Evolutionary conservation across 2,113 vertebrate species (phyloP), one percentile per base, ranked within the genome.

Genomic region (Chloroceryle aenea): DNA sequence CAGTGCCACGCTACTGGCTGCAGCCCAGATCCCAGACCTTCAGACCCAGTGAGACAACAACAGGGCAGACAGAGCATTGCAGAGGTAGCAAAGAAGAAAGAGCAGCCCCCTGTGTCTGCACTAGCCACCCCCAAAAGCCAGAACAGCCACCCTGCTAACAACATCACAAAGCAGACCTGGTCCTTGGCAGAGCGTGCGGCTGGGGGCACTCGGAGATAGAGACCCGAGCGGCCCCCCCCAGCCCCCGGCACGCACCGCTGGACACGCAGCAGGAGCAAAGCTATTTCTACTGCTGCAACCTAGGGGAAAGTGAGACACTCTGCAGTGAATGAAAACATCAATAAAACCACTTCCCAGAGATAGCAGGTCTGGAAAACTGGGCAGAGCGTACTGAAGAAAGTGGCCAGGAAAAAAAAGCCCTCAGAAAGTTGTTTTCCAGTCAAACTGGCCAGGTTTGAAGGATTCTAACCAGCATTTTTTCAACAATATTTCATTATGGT

Each of bases 131-230:
- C 30, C 48, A 59, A 59, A 63, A 32, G 0, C 2, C 27, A 42
- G 48, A 77, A 26, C 48, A 77, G 43, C 27, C 63, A 22, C 32
- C 42, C 42, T 14, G n/a, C 17, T 76, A n/a, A 66, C 3, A 5
- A 22, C 42, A 52, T 4, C 64, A 82, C 61, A 32, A 29, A 53
- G 56, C 20, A 94, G 77, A 29, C 4, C 1, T 10, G 8, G 11
- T 52, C 45, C 55, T 66, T 15, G 5, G 1, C 5, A 58, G 10
- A 72, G 6, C 4, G 12, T 22, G 29, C 0, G 2, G 42, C 47
- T 72, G 53, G 38, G 34, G 14, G 1, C 48, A 34, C 47, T 4
- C 71, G 22, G 55, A 80, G 25, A 22, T 52, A 55, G 18, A 55
- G 21, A 66, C 47, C 30, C 83, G 75, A n/a, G 67, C 0, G 0